Base-by-base conservation (phyloP, 1,140 invertebrate species). In the Eciton burchellii region DNA sequence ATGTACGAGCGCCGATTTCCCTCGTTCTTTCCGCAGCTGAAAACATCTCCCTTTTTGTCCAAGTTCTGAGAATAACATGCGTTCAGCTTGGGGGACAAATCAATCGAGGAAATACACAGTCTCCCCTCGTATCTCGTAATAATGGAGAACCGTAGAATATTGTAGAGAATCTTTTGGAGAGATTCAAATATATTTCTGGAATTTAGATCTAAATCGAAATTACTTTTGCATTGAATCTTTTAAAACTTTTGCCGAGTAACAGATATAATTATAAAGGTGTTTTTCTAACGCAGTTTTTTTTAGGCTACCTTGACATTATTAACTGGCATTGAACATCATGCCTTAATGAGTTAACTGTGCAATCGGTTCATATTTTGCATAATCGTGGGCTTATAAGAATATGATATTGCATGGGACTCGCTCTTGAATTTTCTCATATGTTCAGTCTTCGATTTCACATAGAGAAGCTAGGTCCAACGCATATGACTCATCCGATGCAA, bases 341-440 rank as follows among this genome's bases (percentile, higher is more conserved):
- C 8, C 9, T 21, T 65, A 65, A 65, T 76, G 60, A 19, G 14
- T 59, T 24, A 76, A 63, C 57, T 65, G 12, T 76, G 73, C 24
- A 76, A 65, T 52, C 65, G 35, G 73, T 76, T 41, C 45, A 11
- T 52, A 76, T 76, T 76, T 65, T 65, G 73, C 73, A 76, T 76
- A 76, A 76, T 65, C 60, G 73, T 76, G 47, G 73, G 73, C 73
- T 59, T 29, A 24, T 41, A 60, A 35, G 21, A 29, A 35, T 41
- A 52, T 43, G 70, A 24, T 35, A 29, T 21, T 49, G 26, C 24
- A 45, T 49, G 57, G 43, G 56, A 49, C 26, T n/a, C 73, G 73
- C 73, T 63, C 72, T 76, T 76, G 73, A 76, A 76, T 76, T 76
- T 65, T 65, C 73, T 52, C 73, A 76, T 65, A 43, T 19, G 26